Base-by-base conservation (phyloP, 1,140 invertebrate species). In the Mycetomoellerius zeteki region DNA sequence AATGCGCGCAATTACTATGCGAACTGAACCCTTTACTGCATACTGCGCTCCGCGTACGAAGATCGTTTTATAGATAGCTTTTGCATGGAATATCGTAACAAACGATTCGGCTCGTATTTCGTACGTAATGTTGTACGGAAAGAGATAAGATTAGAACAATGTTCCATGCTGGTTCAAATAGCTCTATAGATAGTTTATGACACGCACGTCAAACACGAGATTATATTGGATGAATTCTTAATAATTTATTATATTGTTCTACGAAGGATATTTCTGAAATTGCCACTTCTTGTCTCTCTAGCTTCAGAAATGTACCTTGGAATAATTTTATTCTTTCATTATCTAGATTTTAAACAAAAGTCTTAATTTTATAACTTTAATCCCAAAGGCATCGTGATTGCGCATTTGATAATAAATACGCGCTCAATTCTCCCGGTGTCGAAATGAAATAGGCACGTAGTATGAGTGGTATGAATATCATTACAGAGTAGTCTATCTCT, bases 61-160 rank as follows among this genome's bases (percentile, higher is more conserved):
- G 37, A 47, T 82, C 24, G 54, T 75, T 60, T 73, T 60, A 19
- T n/a, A 75, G 24, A 62, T 50, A 58, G 33, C 64, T 58, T 60
- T 73, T 50, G 27, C 14, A 14, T 16, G 37, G 37, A n/a, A 60
- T 50, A 60, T 24, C 47, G 62, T 52, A 54, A 30, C 19, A 30
- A 33, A 73, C n/a, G 65, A 50, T 37, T 73, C 21, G 64, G 16
- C 37, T 60, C 37, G 21, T 5, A 24, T 73, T 60, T 47, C 24
- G 24, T 67, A 19, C 62, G 47, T 65, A 33, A 72, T 24, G 19
- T n/a, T 27, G 30, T 58, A 71, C 37, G 19, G 54, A 12, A 47
- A 47, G 24, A 60, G 80, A 60, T 75, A 60, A 84, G 69, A 84
- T 84, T 84, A 60, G 54, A 75, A 21, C 54, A 50, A 60, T 52